A percentile compares a stretch with the other conserved stretches of the same genome.
Conservation (phyloP, 2,888 invertebrate species). For the Tetragonisca angustula region DNA sequence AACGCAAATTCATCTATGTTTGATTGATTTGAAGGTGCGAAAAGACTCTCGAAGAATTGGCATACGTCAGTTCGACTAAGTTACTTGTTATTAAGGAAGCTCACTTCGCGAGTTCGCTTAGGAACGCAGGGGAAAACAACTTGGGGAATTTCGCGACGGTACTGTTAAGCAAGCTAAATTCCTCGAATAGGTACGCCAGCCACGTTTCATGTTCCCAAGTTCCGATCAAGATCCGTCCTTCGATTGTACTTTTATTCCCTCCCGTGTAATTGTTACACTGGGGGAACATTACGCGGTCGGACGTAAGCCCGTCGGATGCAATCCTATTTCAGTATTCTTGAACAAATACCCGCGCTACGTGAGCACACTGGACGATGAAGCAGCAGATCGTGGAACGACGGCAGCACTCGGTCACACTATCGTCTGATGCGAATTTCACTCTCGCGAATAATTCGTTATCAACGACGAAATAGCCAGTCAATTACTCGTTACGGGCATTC, state of each 20-base stretch:
- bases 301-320: conserved; percentile 17
- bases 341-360: conserved; percentile 36
- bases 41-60: background rate
- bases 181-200: background rate
- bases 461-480: no score
- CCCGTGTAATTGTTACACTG: conserved; percentile 28
- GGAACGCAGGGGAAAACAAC: background rate
- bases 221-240: conserved; percentile 1
- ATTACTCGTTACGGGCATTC: background rate
- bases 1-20: no score
- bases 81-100: background rate
- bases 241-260: conserved; percentile 21
- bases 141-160: background rate
- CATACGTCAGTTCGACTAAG: background rate
- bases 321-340: conserved; percentile 39
- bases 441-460: background rate
- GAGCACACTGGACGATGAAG: conserved; percentile 15
- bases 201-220: background rate
- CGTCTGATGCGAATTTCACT: conserved; percentile 24
- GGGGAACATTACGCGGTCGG: background rate
- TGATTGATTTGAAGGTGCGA: background rate
- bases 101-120: background rate
- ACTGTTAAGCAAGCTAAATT: background rate
- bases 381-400: conserved; percentile 19
- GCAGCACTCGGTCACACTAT: conserved; percentile 3